Conservation (phyloP, 37 sponge, comb jelly and placozoan genomes). For the Haliclona indistincta region DNA sequence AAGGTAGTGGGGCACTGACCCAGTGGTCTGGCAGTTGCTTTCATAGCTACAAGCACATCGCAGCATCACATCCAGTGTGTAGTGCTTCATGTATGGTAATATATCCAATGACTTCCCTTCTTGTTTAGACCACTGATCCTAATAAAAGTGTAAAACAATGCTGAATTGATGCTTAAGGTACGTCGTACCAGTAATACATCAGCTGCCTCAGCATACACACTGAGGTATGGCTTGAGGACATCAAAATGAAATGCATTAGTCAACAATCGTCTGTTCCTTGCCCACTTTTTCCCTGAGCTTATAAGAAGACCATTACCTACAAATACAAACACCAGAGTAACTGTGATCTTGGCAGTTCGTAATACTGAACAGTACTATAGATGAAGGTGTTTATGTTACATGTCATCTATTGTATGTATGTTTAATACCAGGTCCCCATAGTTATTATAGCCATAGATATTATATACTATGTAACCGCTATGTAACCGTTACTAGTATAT, state of each 20-base stretch:
- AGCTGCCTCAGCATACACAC: slow-evolving; percentile 34
- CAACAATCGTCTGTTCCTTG: slow-evolving; percentile 62
- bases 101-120: not conserved
- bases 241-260: slow-evolving; percentile 88
- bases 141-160: not conserved
- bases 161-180: not conserved
- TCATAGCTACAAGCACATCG: not conserved
- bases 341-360: no score
- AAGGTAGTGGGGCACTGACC: no score
- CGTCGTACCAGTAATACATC: slow-evolving; percentile 16
- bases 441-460: no score
- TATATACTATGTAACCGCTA: no score
- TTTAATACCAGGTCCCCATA: no score
- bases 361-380: no score
- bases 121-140: not conserved
- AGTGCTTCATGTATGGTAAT: not conserved
- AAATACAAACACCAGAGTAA: no score
- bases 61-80: not conserved
- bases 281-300: slow-evolving; percentile 68
- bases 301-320: slow-evolving; percentile 79
- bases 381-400: no score
- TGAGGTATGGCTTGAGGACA: slow-evolving; percentile 66
- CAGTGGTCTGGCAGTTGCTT: not conserved
- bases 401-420: no score
- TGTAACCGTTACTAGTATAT: no score